Evolutionary conservation across 2,113 vertebrate genomes (phyloP), one percentile per base, ranked within the genome.

Genomic region (Pelecanoides urinatrix): DNA sequence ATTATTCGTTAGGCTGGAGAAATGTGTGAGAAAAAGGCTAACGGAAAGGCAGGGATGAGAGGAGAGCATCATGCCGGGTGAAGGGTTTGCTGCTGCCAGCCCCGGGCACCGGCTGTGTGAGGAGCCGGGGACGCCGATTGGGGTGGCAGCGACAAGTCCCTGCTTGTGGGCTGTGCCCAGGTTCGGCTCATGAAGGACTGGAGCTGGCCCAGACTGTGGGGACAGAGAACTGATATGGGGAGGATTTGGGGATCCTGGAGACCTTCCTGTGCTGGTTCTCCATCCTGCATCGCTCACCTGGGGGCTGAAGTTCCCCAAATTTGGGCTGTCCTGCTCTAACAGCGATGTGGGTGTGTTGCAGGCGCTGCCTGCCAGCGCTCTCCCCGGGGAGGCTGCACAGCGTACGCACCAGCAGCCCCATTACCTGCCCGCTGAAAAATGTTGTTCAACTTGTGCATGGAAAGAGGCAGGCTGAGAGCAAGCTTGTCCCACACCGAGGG

Each of bases 361-460:
- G 78, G 88, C 42, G 0, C 58, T 90, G 92, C 78, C 76, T 96
- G 92, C 82, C 95, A 88, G 91, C 2, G 2, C 49, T 59, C 62
- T 90, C 85, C 75, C 91, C 0, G 2, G 58, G 76, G 78, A 90
- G 70, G 81, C 95, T 96, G 86, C 25, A 29, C 81, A 32, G 74
- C 11, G 19, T 76, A 91, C 1, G 61, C 94, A 91, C 77, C 72
- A 75, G 91, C 83, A 81, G 94, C 91, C 77, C 96, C 95, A 95
- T 96, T 96, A 95, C 96, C 96, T 95, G 92, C 88, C 91, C 0
- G 2, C 86, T 85, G 91, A 94, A 96, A 96, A 96, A 97, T 97
- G 95, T 91, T 95, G 95, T 96, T 95, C 73, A 92, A 91, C 96
- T 97, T 96, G 96, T 93, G 96, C 95, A 88, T 47, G 74, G 92